These are phyloP conservation scores for Mesocentrotus franciscanus DNA, from an alignment of 53 echinoderm and acorn worm genomes.

Conservation along the genomic window DNA sequence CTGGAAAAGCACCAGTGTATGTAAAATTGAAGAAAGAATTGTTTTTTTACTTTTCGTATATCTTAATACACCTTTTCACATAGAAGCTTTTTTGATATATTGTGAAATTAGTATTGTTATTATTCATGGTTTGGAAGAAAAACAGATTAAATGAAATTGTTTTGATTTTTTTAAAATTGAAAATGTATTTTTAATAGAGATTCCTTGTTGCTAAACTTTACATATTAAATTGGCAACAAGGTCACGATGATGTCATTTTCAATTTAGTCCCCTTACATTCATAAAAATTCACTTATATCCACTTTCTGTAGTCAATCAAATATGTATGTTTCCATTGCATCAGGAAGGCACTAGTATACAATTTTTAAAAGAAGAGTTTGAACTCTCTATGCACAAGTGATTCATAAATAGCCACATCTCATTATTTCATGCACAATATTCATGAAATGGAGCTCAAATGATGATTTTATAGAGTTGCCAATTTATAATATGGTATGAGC, in stretches of 20 bases:
- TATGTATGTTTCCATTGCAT: not conserved
- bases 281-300: not conserved
- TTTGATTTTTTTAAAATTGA: not conserved
- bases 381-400: no score
- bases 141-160: no score
- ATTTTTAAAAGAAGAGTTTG: no score
- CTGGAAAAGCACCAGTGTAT: slow-evolving; percentile 22
- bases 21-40: not conserved
- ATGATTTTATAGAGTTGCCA: not conserved
- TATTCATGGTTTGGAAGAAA: no score
- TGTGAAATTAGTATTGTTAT: no score
- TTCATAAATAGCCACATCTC: no score
- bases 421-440: no score
- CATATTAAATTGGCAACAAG: not conserved
- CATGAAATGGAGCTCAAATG: no score
- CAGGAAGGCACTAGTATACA: not conserved
- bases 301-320: not conserved
- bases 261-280: not conserved
- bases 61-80: not conserved
- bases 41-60: not conserved
- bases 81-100: not conserved
- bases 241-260: not conserved
- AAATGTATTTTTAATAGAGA: not conserved
- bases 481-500: not conserved
- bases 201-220: not conserved